Percentiles rank a stretch among this genome's conserved stretches.
phyloP scores from a whole-genome alignment of 2,888 invertebrate genomes.

The Andrena haemorrhoa region DNA sequence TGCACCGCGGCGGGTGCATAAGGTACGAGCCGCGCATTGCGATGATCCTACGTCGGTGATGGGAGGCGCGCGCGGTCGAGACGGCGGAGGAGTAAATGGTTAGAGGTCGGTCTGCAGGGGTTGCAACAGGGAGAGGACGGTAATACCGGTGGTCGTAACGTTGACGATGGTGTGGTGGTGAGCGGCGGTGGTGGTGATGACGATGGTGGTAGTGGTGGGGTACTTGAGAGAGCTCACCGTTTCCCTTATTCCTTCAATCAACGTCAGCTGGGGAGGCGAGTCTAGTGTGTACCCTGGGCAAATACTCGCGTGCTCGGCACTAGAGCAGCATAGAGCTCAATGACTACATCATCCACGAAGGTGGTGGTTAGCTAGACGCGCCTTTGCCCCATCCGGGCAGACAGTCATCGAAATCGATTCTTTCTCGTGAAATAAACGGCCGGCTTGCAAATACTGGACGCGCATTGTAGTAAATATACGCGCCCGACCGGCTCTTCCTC shows the following conservation, averaged over 20 bases:
- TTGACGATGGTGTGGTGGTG: conserved; percentile 50
- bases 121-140: conserved; percentile 67
- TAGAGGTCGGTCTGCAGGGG: conserved; percentile 75
- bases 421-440: conserved; percentile 67
- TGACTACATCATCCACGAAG: conserved; percentile 83
- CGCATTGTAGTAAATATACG: conserved; percentile 56
- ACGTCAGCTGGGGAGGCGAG: conserved; percentile 84
- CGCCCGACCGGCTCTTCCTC: background rate
- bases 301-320: conserved; percentile 82
- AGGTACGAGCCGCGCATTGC: conserved; percentile 55
- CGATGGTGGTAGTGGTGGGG: conserved; percentile 66
- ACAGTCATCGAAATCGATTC: conserved; percentile 76
- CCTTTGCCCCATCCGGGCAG: conserved; percentile 70
- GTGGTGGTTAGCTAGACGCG: conserved; percentile 78
- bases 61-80: conserved; percentile 67
- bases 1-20: conserved; percentile 53
- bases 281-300: conserved; percentile 84
- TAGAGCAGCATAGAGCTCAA: conserved; percentile 82
- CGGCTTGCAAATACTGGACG: conserved; percentile 54
- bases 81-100: conserved; percentile 68
- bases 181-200: conserved; percentile 54
- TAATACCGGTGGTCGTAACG: conserved; percentile 64
- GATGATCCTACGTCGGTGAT: conserved; percentile 63
- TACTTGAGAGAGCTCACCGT: conserved; percentile 82
- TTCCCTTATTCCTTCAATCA: conserved; percentile 85